Base-by-base conservation (phyloP, 2,888 invertebrate species). In the Electrophaes corylata region DNA sequence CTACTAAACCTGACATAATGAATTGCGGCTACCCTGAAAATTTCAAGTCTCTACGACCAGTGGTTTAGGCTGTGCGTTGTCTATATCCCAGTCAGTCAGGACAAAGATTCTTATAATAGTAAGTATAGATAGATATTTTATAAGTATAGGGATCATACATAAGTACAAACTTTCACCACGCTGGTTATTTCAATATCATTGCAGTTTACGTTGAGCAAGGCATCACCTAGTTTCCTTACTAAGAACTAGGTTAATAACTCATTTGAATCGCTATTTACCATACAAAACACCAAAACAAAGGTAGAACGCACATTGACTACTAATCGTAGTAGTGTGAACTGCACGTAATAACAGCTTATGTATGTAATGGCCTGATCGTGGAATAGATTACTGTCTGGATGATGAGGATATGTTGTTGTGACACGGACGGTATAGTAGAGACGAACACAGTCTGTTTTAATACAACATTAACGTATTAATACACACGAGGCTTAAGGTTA, bases 181-280 rank as follows among this genome's bases (percentile, higher is more conserved):
- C 37, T 16, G 2, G 8, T 16, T 37, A 16, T 37, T 37, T 37
- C 16, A 10, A 16, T 6, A 37, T 3, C 37, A 33, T 12, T 8
- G 37, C 3, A 37, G 26, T 51, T 33, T 43, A 14, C 11, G 29
- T 48, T 52, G 14, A 35, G 20, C 18, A 41, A 48, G 20, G 4
- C 26, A n/a, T 4, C 14, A 16, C 37, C 8, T 37, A 16, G 37
- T 37, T 12, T 37, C n/a, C 37, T 37, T 37, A 35, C 39, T 19
- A 14, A 6, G 1, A 56, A 40, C 40, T 50, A 10, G 56, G 56
- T 40, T 57, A 57, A 57, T 57, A 50, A 41, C 50, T 57, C 16
- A 53, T 47, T 44, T 18, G 18, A 31, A 26, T 40, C 12, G n/a
- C 45, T 56, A 57, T 40, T 43, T 46, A 40, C 45, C 50, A 57